phyloP scores from a whole-genome alignment of 2,888 invertebrate genomes.

The Lamproptera curius region DNA sequence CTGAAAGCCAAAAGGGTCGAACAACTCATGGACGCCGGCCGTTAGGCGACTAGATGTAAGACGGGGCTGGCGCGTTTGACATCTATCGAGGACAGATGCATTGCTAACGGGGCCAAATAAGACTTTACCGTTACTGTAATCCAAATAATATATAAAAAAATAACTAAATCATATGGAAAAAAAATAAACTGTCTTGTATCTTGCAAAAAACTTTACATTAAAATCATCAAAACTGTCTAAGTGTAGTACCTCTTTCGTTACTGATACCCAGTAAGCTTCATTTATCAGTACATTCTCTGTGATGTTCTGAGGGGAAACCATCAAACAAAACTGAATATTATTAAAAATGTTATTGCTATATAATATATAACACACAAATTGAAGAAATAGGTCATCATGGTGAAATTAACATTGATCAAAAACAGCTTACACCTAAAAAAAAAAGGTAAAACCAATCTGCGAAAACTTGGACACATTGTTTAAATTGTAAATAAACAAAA shows the following conservation, averaged over 20 bases:
- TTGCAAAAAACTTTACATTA: constrained; percentile 77
- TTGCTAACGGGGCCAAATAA: constrained; percentile 79
- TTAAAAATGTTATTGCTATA: constrained; percentile 63
- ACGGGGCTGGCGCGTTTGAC: constrained; percentile 41
- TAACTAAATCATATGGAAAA: constrained; percentile 78
- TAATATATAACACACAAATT: constrained; percentile 28
- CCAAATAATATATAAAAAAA: too few species aligned
- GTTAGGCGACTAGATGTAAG: constrained; percentile 42
- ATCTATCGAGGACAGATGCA: constrained; percentile 78
- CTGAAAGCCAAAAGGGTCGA: constrained; percentile 74
- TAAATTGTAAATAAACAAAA: constrained; percentile 35
- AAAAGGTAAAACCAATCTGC: constrained; percentile 66
- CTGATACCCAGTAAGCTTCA: constrained; percentile 95
- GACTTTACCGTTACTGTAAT: constrained; percentile 77
- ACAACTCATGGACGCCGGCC: constrained; percentile 62
- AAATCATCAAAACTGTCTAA: constrained; percentile 78
- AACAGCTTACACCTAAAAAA: constrained; percentile 69
- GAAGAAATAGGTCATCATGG: constrained; percentile 22
- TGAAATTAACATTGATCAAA: constrained; percentile 34
- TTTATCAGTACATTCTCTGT: constrained; percentile 97
- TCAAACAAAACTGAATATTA: constrained; percentile 74
- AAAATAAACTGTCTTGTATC: constrained; percentile 74
- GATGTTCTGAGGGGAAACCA: constrained; percentile 93
- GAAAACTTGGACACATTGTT: constrained; percentile 42
- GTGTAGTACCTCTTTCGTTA: constrained; percentile 92